Percentiles rank a stretch among this genome's conserved stretches.
phyloP scores from a whole-genome alignment of 2,888 invertebrate species.

The Sicus ferrugineus region DNA sequence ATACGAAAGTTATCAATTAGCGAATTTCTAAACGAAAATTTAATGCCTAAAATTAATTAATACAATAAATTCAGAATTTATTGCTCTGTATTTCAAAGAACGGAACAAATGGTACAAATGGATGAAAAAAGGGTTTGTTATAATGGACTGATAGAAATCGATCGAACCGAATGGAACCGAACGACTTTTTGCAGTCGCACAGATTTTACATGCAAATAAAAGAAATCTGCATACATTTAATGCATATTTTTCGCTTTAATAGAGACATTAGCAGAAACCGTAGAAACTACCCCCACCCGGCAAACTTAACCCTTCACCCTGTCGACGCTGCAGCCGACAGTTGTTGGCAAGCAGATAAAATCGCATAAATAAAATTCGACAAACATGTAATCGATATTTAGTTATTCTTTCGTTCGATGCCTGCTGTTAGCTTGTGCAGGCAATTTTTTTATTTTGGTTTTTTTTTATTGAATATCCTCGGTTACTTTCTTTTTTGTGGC shows the following conservation, averaged over 20 bases:
- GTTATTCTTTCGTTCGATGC: neutral
- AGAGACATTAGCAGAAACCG: conserved; percentile 8
- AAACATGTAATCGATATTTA: conserved; percentile 12
- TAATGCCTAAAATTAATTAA: too few species aligned
- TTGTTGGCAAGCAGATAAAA: neutral
- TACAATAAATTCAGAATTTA: too few species aligned
- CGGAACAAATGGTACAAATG: too few species aligned
- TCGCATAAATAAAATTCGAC: conserved; percentile 6
- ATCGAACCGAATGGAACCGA: neutral
- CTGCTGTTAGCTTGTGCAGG: too few species aligned
- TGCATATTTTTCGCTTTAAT: conserved; percentile 18
- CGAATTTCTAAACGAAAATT: too few species aligned
- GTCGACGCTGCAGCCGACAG: neutral
- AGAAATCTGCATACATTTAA: too few species aligned
- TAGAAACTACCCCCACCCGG: neutral
- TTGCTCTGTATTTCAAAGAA: too few species aligned
- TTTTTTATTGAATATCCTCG: too few species aligned
- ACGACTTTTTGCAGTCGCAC: neutral
- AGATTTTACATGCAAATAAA: conserved; percentile 16
- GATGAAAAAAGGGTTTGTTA: too few species aligned
- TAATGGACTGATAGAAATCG: too few species aligned
- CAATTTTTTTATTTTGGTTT: too few species aligned
- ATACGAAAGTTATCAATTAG: too few species aligned
- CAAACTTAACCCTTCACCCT: conserved; percentile 9
- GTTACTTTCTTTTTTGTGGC: neutral